These are phyloP conservation scores for Poecilobothrus nobilitatus DNA, from an alignment of 2,888 invertebrate species.

Conservation along the genomic window DNA sequence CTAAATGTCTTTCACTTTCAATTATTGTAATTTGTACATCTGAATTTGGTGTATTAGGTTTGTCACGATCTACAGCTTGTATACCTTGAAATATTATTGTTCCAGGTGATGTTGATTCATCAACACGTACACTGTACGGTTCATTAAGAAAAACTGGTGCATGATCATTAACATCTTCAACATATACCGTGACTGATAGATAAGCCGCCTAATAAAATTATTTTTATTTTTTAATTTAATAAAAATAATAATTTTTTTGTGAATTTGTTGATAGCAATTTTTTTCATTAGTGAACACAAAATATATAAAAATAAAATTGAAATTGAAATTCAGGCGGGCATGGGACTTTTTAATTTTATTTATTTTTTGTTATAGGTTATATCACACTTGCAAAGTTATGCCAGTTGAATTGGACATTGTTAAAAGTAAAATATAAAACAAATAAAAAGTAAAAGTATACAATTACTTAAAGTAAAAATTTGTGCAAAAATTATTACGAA, in stretches of 20 bases:
- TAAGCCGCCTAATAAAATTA: conserved; percentile 39
- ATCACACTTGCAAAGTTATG: too few species aligned
- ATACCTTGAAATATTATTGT: conserved; percentile 74
- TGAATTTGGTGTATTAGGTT: conserved; percentile 81
- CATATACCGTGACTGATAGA: conserved; percentile 76
- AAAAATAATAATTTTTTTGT: background rate
- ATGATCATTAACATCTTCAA: conserved; percentile 82
- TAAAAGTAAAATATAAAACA: too few species aligned
- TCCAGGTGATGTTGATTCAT: conserved; percentile 68
- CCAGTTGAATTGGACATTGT: too few species aligned
- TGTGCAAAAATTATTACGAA: too few species aligned
- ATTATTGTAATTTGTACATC: conserved; percentile 76
- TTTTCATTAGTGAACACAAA: too few species aligned
- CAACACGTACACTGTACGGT: conserved; percentile 70
- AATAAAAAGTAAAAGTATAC: too few species aligned
- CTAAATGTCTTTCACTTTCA: conserved; percentile 43
- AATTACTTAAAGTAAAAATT: too few species aligned
- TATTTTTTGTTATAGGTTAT: too few species aligned
- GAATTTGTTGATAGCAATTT: too few species aligned
- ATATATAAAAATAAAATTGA: too few species aligned
- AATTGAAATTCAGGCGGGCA: too few species aligned
- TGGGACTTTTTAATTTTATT: too few species aligned
- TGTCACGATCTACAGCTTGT: conserved; percentile 71
- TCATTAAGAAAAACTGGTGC: conserved; percentile 66
- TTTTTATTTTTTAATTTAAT: background rate